Evolutionary conservation across 2,113 vertebrate genomes (phyloP).

Genomic region (Prolemur simus): DNA sequence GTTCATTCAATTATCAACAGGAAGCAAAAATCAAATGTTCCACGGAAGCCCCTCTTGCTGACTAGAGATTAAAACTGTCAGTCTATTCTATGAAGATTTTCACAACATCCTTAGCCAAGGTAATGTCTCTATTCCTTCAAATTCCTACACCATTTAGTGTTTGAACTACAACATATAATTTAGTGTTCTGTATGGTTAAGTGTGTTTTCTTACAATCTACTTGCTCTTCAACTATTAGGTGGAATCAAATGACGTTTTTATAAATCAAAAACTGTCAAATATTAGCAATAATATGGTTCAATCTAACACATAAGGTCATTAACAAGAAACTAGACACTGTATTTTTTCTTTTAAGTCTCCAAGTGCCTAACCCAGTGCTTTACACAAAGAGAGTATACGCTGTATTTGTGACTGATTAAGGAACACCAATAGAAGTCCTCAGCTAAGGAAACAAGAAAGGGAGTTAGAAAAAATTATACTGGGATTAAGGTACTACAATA

Average conservation of each 20-base stretch:
- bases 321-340: background rate
- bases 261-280: background rate
- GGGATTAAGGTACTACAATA: background rate
- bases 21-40: background rate
- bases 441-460: background rate
- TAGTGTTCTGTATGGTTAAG: background rate
- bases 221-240: background rate
- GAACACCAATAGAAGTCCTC: background rate
- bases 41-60: background rate
- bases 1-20: background rate
- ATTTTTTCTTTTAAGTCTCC: background rate
- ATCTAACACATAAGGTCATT: background rate
- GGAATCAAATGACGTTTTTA: background rate
- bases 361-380: background rate
- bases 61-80: background rate
- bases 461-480: background rate
- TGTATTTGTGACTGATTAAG: background rate
- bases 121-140: background rate
- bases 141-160: background rate
- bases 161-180: background rate
- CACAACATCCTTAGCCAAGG: background rate
- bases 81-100: background rate
- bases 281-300: background rate
- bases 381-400: background rate
- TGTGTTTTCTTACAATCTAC: background rate